These are phyloP conservation scores for Pteromalus puparum DNA, from an alignment of 1,140 invertebrate species.

Conservation along the genomic window DNA sequence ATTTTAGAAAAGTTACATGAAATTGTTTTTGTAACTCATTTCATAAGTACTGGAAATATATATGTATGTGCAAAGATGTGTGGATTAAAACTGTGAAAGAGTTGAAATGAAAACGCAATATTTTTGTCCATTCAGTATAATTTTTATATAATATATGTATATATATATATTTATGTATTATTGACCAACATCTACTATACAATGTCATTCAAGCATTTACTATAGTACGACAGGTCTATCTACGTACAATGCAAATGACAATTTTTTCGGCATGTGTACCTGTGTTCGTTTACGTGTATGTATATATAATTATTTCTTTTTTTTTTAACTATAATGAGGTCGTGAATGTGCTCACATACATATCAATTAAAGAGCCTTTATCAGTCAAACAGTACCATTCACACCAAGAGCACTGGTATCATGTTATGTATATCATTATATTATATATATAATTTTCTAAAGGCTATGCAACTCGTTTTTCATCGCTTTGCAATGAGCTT, in stretches of 20 bases:
- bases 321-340: conserved; percentile 42
- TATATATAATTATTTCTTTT: conserved; percentile 56
- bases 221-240: conserved; percentile 62
- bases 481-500: conserved; percentile 14
- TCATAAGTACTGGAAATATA: neutral
- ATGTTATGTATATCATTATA: conserved; percentile 16
- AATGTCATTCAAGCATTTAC: conserved; percentile 65
- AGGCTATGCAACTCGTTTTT: neutral
- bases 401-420: conserved; percentile 3
- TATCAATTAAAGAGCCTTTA: conserved; percentile 31
- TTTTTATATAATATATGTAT: conserved; percentile 31
- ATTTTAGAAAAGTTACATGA: no score
- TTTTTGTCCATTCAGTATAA: conserved; percentile 64
- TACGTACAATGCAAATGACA: conserved; percentile 66
- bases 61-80: neutral
- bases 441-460: conserved; percentile 16
- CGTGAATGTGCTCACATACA: conserved; percentile 53
- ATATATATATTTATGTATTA: conserved; percentile 67
- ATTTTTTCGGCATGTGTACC: conserved; percentile 58
- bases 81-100: neutral
- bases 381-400: conserved; percentile 24
- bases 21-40: no score
- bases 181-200: conserved; percentile 69
- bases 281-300: conserved; percentile 60
- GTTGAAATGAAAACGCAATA: conserved; percentile 46